Evolutionary conservation across 2,888 invertebrate species (phyloP).

Genomic region (Empis stercorea): DNA sequence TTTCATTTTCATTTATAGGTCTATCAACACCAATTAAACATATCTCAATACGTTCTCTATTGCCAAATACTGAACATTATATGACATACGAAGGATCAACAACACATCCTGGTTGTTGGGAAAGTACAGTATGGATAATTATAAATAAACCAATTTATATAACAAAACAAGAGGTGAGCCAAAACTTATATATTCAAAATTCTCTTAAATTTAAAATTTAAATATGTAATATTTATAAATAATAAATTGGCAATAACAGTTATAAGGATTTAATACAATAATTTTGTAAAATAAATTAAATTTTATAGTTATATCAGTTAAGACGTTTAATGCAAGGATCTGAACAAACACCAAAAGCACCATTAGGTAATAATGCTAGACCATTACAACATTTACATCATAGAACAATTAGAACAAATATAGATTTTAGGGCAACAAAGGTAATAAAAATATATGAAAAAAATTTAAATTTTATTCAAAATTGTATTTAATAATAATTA

Average conservation of each 20-base stretch:
- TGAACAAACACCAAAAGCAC: slow-evolving; percentile 72
- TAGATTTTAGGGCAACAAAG: slow-evolving; percentile 73
- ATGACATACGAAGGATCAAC: slow-evolving; percentile 98
- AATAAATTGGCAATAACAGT: too few relatives aligned
- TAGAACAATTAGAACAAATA: slow-evolving; percentile 90
- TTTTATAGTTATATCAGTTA: slow-evolving; percentile 68
- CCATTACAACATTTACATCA: slow-evolving; percentile 88
- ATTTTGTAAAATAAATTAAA: background rate
- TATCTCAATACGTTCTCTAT: slow-evolving; percentile 69
- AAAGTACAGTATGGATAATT: slow-evolving; percentile 98
- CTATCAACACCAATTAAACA: slow-evolving; percentile 71
- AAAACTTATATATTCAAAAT: too few relatives aligned
- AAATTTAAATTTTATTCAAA: background rate
- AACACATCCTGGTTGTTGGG: slow-evolving; percentile 97
- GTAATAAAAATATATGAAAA: slow-evolving; percentile 19
- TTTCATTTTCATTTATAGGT: too few relatives aligned
- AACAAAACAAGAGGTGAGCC: slow-evolving; percentile 78
- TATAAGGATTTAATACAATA: too few relatives aligned
- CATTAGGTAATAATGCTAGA: slow-evolving; percentile 86
- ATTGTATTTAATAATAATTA: background rate
- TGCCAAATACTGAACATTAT: slow-evolving; percentile 90
- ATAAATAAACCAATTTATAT: slow-evolving; percentile 97
- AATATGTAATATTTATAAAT: too few relatives aligned
- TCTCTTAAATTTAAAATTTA: too few relatives aligned
- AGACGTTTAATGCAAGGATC: slow-evolving; percentile 84